Base-by-base conservation (phyloP, 2,888 invertebrate genomes). In the Drosophila neonasuta region DNA sequence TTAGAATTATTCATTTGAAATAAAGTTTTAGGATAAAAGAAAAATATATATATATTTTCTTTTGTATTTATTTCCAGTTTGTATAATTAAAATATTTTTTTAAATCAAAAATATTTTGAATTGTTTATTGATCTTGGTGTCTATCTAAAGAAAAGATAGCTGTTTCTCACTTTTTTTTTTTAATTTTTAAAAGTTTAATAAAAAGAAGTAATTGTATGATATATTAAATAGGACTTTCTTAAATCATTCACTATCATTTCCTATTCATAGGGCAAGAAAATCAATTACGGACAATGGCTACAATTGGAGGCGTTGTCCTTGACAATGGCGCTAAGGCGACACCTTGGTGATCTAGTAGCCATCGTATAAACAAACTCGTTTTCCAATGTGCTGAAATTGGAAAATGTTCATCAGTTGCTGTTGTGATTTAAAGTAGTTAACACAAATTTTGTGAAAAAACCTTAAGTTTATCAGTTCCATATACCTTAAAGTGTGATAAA, bases 311-410 rank as follows among this genome's bases (percentile, higher is more conserved):
- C 59, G 60, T 54, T 60, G 36, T 45, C 60, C 52, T 52, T 54
- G 45, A 32, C 51, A 52, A 46, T 60, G 51, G 15, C 51, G 41
- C 17, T 17, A 41, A 15, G 49, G 39, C 34, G 55, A 50, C 34
- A 42, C 77, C 73, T 72, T 77, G 73, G 77, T 15, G 67, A 73
- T 73, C 67, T 56, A 77, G 73, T 73, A 66, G 42, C 13, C 77
- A 42, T 41, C 3, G 51, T 2, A 30, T 48, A 61, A 71, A 77
- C 60, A 58, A 66, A 41, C 13, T 29, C 3, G 20, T 45, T 9
- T 54, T 17, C 5, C 2, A 30, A 8, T 10, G 17, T 32, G 13
- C 11, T 24, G 0, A 46, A 46, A 15, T 10, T 29, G 1, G 13
- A 1, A 2, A 71, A 51, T 46, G 39, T 55, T 45, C 42, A 7